Percentiles rank a stretch among this genome's conserved stretches.
These are phyloP conservation scores for Hypomecis punctinalis DNA, from an alignment of 2,888 invertebrate species.

Conservation along the genomic window DNA sequence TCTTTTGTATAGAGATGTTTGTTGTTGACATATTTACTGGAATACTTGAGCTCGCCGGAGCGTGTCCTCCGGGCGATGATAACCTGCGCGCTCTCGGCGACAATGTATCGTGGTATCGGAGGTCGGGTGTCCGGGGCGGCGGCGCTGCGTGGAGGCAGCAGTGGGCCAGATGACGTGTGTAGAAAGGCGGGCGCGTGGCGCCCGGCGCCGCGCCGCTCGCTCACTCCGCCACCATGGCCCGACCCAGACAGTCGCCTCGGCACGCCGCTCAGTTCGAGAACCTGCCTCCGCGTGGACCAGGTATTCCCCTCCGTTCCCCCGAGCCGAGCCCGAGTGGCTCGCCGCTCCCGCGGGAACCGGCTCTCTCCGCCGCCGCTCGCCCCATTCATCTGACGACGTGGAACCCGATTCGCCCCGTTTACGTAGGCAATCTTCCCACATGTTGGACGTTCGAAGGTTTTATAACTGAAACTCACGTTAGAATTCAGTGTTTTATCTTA, in stretches of 20 bases:
- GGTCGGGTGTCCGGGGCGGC: slow-evolving; percentile 30
- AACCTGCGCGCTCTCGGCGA: slow-evolving; percentile 20
- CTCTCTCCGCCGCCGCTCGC: slow-evolving; percentile 10
- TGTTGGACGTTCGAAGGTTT: slow-evolving; percentile 21
- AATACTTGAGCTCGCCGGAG: neutral
- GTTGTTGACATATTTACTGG: too few species aligned
- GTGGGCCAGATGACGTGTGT: slow-evolving; percentile 62
- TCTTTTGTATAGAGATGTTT: too few species aligned
- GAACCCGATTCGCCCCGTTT: slow-evolving; percentile 15
- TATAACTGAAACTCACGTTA: slow-evolving; percentile 33
- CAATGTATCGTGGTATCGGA: slow-evolving; percentile 9
- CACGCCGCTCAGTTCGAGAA: slow-evolving; percentile 74
- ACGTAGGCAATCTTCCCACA: slow-evolving; percentile 15
- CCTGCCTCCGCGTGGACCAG: slow-evolving; percentile 82
- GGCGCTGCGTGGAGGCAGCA: slow-evolving; percentile 48
- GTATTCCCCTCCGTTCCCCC: slow-evolving; percentile 54
- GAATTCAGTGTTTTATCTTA: slow-evolving; percentile 34
- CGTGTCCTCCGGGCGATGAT: slow-evolving; percentile 16
- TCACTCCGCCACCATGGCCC: slow-evolving; percentile 81
- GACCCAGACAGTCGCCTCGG: slow-evolving; percentile 81
- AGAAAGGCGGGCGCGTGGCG: slow-evolving; percentile 54
- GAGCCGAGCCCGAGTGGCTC: slow-evolving; percentile 8
- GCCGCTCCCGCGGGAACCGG: slow-evolving; percentile 6
- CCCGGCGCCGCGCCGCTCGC: slow-evolving; percentile 53
- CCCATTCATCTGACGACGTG: slow-evolving; percentile 36